Conservation (phyloP, 2,113 vertebrate species). For the Pungitius pungitius region DNA sequence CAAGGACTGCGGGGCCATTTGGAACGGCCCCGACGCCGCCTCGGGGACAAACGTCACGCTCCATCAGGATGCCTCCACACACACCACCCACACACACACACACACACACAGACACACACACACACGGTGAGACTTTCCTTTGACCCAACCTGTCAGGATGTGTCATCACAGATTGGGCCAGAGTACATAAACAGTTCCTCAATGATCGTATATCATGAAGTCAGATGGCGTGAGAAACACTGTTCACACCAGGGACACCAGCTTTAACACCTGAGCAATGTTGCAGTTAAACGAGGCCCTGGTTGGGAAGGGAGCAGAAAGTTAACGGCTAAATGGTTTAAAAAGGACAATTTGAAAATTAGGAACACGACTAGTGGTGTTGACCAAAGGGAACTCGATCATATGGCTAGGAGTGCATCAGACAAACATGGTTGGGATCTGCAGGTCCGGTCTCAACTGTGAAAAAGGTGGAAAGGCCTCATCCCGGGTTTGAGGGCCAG, state of each 20-base stretch:
- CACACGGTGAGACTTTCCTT: not conserved
- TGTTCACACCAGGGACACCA: not conserved
- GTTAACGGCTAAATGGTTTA: not conserved
- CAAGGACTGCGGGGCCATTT: constrained; percentile 41
- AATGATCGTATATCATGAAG: not conserved
- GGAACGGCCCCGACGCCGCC: constrained; percentile 47
- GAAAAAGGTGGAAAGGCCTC: not conserved
- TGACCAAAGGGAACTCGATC: not conserved
- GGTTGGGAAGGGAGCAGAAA: not conserved
- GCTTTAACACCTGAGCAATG: not conserved
- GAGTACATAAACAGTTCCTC: not conserved
- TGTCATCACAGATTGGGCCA: not conserved
- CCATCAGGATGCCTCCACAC: constrained; percentile 16
- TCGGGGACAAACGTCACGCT: constrained; percentile 32
- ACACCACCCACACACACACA: not conserved
- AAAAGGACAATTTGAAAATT: too few species aligned
- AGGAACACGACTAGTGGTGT: not conserved
- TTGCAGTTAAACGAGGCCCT: not conserved
- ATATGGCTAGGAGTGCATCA: not conserved
- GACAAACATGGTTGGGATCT: not conserved
- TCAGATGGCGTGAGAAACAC: constrained; percentile 2
- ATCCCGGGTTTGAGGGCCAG: not conserved
- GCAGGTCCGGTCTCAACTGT: not conserved
- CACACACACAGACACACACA: not conserved
- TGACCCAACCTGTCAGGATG: not conserved